Conservation (phyloP, 2,888 invertebrate genomes). For the Metellina segmentata region DNA sequence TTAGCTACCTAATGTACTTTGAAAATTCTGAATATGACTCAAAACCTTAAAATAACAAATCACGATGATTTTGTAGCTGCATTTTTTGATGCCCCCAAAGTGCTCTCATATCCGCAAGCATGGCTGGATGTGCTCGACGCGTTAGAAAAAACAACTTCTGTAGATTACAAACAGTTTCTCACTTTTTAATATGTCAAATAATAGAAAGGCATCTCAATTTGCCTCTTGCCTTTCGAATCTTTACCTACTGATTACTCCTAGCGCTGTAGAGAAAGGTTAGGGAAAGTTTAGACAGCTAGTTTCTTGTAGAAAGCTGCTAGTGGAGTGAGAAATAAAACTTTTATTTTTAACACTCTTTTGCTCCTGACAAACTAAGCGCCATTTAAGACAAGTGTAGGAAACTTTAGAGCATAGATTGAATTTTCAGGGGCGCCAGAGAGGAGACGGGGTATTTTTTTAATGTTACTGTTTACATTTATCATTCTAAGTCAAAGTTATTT, state of each 20-base stretch:
- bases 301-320: constrained; percentile 51
- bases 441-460: constrained; percentile 14
- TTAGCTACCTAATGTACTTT: no score
- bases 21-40: no score
- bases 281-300: constrained; percentile 51
- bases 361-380: constrained; percentile 74
- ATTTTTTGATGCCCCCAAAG: neutral
- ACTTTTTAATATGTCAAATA: constrained; percentile 69
- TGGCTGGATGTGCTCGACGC: constrained; percentile 50
- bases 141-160: constrained; percentile 51
- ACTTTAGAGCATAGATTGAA: constrained; percentile 52
- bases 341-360: constrained; percentile 76
- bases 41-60: no score
- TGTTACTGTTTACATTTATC: neutral
- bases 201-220: constrained; percentile 70
- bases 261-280: constrained; percentile 31
- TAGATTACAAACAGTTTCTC: constrained; percentile 72
- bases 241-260: constrained; percentile 61
- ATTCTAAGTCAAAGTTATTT: neutral
- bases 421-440: constrained; percentile 65
- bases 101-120: neutral
- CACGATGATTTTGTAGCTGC: no score
- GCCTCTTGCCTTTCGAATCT: constrained; percentile 75
- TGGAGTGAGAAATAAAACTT: constrained; percentile 47
- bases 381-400: constrained; percentile 69